Percentiles rank a stretch among this genome's conserved stretches.
Conservation (phyloP, 2,797 vertebrate genomes). For the Bradypodion ventrale region DNA sequence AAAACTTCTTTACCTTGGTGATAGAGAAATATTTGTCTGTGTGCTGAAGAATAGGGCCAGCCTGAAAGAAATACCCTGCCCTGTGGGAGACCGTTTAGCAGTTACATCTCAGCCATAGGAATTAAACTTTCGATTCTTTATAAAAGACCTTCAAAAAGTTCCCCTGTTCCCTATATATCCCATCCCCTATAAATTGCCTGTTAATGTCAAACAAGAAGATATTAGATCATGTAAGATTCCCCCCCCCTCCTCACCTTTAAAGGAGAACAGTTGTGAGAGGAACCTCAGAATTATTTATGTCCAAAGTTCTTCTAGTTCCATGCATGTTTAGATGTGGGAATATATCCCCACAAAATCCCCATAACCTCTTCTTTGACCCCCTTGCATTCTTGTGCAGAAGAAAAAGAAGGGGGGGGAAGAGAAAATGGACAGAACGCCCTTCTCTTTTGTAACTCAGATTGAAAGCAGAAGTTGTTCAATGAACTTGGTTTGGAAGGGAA, state of each 20-base stretch:
- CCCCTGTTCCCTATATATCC: neutral
- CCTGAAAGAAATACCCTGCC: too few species aligned
- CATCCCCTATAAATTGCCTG: neutral
- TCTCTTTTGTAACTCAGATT: conserved; percentile 20
- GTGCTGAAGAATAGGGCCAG: neutral
- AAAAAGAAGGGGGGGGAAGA: too few species aligned
- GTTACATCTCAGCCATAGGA: neutral
- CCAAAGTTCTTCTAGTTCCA: neutral
- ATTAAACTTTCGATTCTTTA: neutral
- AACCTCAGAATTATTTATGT: conserved; percentile 3
- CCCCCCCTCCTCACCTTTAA: neutral
- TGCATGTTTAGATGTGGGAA: neutral
- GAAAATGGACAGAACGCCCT: conserved; percentile 2
- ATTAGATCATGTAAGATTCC: neutral
- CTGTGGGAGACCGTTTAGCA: neutral
- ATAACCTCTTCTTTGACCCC: conserved; percentile 18
- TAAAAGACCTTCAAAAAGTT: neutral
- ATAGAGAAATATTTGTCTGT: neutral
- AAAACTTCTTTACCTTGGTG: neutral
- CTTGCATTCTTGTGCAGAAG: neutral
- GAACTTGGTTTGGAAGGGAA: conserved; percentile 5
- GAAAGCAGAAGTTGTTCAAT: conserved; percentile 33
- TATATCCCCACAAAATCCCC: neutral
- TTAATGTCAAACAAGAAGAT: neutral
- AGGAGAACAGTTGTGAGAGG: neutral